A percentile compares a stretch with the other conserved stretches of the same genome.
These are phyloP conservation scores for Myopa testacea DNA, from an alignment of 2,888 invertebrate genomes.

Conservation along the genomic window DNA sequence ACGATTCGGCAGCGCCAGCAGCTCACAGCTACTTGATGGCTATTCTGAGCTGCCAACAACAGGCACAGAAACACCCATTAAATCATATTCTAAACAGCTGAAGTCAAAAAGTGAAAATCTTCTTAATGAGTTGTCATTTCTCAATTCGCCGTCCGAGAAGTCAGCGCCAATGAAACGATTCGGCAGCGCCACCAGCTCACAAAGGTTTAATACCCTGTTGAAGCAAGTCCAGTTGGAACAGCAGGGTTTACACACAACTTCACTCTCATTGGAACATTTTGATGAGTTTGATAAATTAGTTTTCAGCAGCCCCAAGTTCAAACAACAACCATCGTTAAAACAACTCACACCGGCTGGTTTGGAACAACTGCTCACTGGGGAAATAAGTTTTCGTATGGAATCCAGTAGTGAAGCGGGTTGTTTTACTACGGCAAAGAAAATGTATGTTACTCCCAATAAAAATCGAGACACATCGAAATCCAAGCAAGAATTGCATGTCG, in stretches of 20 bases:
- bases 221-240: conserved; percentile 32
- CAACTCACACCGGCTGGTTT: conserved; percentile 55
- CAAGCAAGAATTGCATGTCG: conserved; percentile 53
- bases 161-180: conserved; percentile 51
- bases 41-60: conserved; percentile 52
- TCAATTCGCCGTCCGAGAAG: conserved; percentile 52
- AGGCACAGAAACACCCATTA: conserved; percentile 49
- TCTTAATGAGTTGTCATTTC: conserved; percentile 59
- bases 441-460: not conserved
- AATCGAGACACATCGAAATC: not conserved
- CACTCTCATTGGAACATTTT: conserved; percentile 47
- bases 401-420: not conserved
- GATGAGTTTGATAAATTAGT: conserved; percentile 64
- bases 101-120: conserved; percentile 38
- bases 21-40: conserved; percentile 55
- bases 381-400: conserved; percentile 50
- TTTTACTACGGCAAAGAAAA: conserved; percentile 6
- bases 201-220: conserved; percentile 55
- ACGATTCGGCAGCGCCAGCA: conserved; percentile 50
- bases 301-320: conserved; percentile 44
- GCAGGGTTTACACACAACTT: not conserved
- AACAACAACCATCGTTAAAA: not conserved
- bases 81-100: conserved; percentile 41
- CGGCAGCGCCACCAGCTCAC: conserved; percentile 48
- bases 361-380: conserved; percentile 56